A percentile compares a stretch with the other conserved stretches of the same genome.
phyloP scores from a whole-genome alignment of 2,113 vertebrate species.

The Centropristis striata region DNA sequence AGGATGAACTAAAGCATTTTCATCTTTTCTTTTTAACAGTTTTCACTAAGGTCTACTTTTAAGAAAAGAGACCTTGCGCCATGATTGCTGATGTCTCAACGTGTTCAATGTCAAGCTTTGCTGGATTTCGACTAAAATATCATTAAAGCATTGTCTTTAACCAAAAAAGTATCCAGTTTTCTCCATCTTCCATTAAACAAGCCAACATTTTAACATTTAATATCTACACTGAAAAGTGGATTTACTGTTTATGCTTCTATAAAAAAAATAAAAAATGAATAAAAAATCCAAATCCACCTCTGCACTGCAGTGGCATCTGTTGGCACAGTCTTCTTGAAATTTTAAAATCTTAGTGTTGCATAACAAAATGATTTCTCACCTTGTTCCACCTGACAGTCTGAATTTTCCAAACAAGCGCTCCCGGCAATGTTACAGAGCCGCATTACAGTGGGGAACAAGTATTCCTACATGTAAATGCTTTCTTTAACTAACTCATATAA shows the following conservation, averaged over 20 bases:
- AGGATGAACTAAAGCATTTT: no score
- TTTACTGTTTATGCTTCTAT: conserved; percentile 11
- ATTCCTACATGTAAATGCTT: not conserved
- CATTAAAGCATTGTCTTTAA: not conserved
- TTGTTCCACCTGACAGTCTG: conserved; percentile 22
- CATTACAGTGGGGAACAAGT: not conserved
- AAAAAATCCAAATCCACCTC: conserved; percentile 22
- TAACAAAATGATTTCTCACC: conserved; percentile 27
- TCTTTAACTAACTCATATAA: conserved; percentile 7
- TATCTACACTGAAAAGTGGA: not conserved
- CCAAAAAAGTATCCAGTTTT: not conserved
- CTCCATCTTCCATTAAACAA: not conserved
- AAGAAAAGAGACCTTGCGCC: not conserved
- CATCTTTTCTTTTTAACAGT: not conserved
- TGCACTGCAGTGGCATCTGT: not conserved
- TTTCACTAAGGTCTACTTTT: not conserved
- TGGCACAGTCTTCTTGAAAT: conserved; percentile 18
- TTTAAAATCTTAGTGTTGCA: conserved; percentile 23
- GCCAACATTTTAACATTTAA: not conserved
- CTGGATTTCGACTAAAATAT: not conserved
- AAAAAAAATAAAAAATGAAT: no score
- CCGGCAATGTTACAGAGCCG: not conserved
- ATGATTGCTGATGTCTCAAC: not conserved
- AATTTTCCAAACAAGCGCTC: conserved; percentile 27
- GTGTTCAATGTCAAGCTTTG: not conserved